Conservation (phyloP, 1,140 invertebrate genomes). For the Tetramorium simillimum region DNA sequence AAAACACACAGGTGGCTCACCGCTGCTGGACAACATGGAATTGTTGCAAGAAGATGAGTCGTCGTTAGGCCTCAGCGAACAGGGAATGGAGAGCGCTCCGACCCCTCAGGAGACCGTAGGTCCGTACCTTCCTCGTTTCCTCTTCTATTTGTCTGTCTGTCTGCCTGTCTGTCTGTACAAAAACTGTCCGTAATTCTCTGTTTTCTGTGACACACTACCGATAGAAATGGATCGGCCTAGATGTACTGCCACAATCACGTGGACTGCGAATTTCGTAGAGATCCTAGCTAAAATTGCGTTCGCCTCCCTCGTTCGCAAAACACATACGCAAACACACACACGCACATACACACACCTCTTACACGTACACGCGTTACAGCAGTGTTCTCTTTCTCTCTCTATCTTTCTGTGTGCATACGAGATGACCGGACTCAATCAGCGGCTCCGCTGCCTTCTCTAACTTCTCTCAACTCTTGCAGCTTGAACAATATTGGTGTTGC, state of each 20-base stretch:
- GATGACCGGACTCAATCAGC: constrained; percentile 66
- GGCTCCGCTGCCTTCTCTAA: constrained; percentile 67
- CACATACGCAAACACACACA: neutral
- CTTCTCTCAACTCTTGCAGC: constrained; percentile 78
- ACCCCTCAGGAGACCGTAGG: constrained; percentile 84
- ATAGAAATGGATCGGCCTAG: constrained; percentile 67
- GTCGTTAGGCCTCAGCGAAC: constrained; percentile 83
- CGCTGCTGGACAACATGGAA: constrained; percentile 85
- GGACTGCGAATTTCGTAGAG: constrained; percentile 67
- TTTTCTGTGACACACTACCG: constrained; percentile 68
- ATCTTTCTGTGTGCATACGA: constrained; percentile 73
- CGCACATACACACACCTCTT: too few relatives aligned
- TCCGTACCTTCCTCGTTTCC: constrained; percentile 82
- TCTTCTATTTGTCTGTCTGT: constrained; percentile 75
- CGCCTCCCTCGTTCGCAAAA: constrained; percentile 53
- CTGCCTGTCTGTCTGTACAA: constrained; percentile 74
- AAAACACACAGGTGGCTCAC: constrained; percentile 84
- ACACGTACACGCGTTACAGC: constrained; percentile 16
- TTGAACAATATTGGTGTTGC: constrained; percentile 83
- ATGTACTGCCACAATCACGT: constrained; percentile 59
- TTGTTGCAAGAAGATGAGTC: constrained; percentile 85
- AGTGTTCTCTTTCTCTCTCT: constrained; percentile 57
- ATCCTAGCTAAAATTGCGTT: constrained; percentile 68
- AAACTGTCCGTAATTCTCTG: constrained; percentile 70
- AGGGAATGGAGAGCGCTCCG: constrained; percentile 83